Percentiles rank a stretch among this genome's conserved stretches.
Conservation (phyloP, 2,797 vertebrate genomes). For the Crypturellus tataupa region DNA sequence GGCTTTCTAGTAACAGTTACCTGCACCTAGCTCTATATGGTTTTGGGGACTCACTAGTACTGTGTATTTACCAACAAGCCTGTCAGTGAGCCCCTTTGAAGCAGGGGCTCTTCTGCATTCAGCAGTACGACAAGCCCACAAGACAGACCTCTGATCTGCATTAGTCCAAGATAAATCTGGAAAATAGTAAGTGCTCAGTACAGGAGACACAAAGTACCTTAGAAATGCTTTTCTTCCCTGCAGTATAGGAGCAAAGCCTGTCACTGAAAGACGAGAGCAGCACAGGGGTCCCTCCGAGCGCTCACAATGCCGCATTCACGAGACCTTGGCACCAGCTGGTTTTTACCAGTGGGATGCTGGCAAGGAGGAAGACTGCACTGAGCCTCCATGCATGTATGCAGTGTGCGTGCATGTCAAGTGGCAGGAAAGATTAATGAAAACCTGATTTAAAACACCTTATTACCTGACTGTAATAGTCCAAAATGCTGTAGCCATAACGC, state of each 20-base stretch:
- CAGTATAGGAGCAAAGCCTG: neutral
- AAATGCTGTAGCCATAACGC: constrained; percentile 2
- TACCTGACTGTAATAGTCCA: neutral
- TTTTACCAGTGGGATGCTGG: neutral
- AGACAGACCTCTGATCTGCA: neutral
- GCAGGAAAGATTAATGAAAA: neutral
- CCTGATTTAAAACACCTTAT: constrained; percentile 14
- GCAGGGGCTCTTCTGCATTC: neutral
- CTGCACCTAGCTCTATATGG: neutral
- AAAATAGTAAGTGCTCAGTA: neutral
- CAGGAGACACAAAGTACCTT: neutral
- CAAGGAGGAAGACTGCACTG: neutral
- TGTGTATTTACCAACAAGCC: neutral
- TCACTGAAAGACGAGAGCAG: neutral
- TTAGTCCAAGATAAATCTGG: neutral
- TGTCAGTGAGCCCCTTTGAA: constrained; percentile 9
- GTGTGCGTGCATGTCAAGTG: neutral
- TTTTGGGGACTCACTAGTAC: neutral
- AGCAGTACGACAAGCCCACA: neutral
- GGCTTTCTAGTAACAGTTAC: neutral
- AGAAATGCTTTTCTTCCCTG: neutral
- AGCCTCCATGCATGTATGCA: neutral
- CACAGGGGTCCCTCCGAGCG: neutral
- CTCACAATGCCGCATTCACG: neutral
- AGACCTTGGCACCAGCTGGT: neutral